A percentile compares a stretch with the other conserved stretches of the same genome.
Evolutionary conservation across 2,113 vertebrate genomes (phyloP).

Genomic region (Phalacrocorax aristotelis): DNA sequence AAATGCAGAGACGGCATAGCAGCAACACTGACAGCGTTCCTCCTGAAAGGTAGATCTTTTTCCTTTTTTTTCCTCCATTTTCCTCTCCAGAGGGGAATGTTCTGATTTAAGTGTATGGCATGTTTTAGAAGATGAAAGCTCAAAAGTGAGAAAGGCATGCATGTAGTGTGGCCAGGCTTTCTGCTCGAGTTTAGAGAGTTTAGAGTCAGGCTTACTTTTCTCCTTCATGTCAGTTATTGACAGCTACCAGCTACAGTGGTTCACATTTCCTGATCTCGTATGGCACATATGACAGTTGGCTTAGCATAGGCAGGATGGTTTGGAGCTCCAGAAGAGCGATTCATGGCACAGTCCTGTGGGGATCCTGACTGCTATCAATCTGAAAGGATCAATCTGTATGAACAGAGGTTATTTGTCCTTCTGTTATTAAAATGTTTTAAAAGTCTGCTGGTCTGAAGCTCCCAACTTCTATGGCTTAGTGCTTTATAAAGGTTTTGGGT

Average conservation of each 20-base stretch:
- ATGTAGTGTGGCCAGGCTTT: not conserved
- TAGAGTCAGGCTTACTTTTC: not conserved
- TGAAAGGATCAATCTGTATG: not conserved
- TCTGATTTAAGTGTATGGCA: not conserved
- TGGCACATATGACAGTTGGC: not conserved
- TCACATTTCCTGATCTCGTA: not conserved
- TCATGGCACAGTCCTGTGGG: not conserved
- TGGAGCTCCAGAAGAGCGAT: not conserved
- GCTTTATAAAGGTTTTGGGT: not conserved
- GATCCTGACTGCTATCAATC: not conserved
- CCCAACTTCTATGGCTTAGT: not conserved
- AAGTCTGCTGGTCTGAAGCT: not conserved
- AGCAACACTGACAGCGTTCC: slow-evolving; percentile 93
- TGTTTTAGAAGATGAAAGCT: not conserved
- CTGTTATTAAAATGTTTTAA: not conserved
- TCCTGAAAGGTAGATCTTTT: slow-evolving; percentile 85
- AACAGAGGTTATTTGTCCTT: not conserved
- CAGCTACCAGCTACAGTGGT: not conserved
- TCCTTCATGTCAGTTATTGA: not conserved
- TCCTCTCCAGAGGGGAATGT: not conserved
- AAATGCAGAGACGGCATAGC: slow-evolving; percentile 98
- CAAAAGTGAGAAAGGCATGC: not conserved
- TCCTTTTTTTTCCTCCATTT: not conserved
- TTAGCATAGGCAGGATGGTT: not conserved
- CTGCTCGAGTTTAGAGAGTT: not conserved